Base-by-base conservation (phyloP, 1,140 invertebrate genomes). In the Lasaia peninsularis region DNA sequence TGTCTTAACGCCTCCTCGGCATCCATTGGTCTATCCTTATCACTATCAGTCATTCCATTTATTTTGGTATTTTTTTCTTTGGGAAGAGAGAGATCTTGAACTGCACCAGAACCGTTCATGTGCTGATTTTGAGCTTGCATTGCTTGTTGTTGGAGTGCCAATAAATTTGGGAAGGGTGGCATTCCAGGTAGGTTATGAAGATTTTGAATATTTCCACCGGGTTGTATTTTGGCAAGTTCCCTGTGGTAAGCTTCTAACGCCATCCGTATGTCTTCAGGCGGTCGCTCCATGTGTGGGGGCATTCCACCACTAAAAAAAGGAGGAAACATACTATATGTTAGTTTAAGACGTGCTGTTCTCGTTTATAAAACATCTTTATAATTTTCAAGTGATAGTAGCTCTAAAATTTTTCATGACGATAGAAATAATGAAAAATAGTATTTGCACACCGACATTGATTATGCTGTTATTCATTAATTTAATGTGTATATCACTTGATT, bases 171-270 rank as follows among this genome's bases (percentile, higher is more conserved):
- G 55, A 94, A 92, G 31, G 90, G 92, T 31, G 92, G 92, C 61
- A 92, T 86, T 44, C 89, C 90, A 11, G 91, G 88, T 32, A 93
- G 67, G 54, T 91, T 90, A 14, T 92, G 90, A 62, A 92, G 90
- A 33, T 91, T 91, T 56, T 91, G 90, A 63, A 90, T 89, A 65
- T 91, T 91, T 63, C 73, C 90, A 52, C 74, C 89, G 53, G 92
- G 92, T 72, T 96, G 96, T 52, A 98, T 88, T 79, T 97, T 97
- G 72, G 95, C 94, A 7, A 98, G 90, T 84, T 98, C 97, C 34
- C 96, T 92, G 74, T 97, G 96, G 80, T 97, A 97, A n/a, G 96
- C 95, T 67, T 97, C 96, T 10, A 98, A 86, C 0, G 96, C 96
- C 90, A 98, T 90, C 60, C 97, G 92, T 75, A 98, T 96, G 63